These are phyloP conservation scores for Pygoscelis adeliae DNA, from an alignment of 2,113 vertebrate genomes.

Conservation along the genomic window DNA sequence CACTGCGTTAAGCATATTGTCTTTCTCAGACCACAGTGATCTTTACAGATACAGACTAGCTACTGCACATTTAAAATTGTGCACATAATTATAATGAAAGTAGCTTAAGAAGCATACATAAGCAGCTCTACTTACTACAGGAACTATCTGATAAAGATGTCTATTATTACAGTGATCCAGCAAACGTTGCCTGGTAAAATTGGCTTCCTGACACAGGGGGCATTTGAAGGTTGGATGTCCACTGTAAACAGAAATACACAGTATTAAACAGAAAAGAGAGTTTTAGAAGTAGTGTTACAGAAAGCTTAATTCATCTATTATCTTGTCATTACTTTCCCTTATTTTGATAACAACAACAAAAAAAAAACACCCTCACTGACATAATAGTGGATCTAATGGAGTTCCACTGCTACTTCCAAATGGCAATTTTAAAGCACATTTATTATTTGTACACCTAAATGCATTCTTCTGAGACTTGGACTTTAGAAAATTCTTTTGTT, in stretches of 20 bases:
- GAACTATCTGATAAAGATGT: conserved; percentile 78
- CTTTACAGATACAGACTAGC: not conserved
- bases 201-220: conserved; percentile 82
- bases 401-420: not conserved
- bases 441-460: not conserved
- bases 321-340: not conserved
- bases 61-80: not conserved
- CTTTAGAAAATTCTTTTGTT: not conserved
- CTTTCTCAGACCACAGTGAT: not conserved
- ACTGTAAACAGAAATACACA: conserved; percentile 63
- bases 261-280: not conserved
- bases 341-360: not conserved
- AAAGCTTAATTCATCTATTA: not conserved
- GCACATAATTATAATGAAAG: not conserved
- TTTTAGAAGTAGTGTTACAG: not conserved
- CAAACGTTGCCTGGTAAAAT: conserved; percentile 80
- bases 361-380: not conserved
- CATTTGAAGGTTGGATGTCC: conserved; percentile 79
- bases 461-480: not conserved
- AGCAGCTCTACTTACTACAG: conserved; percentile 76
- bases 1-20: not conserved
- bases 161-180: conserved; percentile 82
- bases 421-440: not conserved
- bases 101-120: not conserved
- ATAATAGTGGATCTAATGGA: not conserved